Evolutionary conservation across 2,113 vertebrate genomes (phyloP).

Genomic region (Butorides virescens): DNA sequence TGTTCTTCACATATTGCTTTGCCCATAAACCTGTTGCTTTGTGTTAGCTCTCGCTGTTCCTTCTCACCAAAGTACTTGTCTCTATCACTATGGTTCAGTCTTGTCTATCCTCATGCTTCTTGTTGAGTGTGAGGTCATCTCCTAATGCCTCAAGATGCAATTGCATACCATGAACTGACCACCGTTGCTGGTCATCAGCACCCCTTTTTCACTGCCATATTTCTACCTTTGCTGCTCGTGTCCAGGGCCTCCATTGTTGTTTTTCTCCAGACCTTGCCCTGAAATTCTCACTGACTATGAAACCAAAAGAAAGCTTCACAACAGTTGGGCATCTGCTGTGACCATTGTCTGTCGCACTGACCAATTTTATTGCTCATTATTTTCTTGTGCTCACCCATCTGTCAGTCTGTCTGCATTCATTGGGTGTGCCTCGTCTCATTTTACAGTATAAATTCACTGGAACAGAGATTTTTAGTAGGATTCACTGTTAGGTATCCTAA

Average conservation of each 20-base stretch:
- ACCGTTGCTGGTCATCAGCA: not conserved
- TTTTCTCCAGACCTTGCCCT: not conserved
- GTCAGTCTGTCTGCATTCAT: not conserved
- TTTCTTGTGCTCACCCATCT: slow-evolving; percentile 20
- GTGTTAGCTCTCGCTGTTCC: not conserved
- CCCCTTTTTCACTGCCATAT: not conserved
- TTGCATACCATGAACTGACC: not conserved
- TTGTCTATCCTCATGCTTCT: not conserved
- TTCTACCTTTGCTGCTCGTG: not conserved
- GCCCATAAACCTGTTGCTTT: not conserved
- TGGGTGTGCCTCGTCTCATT: not conserved
- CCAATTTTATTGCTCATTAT: not conserved
- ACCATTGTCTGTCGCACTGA: not conserved
- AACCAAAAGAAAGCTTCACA: not conserved
- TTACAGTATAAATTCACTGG: not conserved
- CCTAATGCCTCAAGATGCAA: not conserved
- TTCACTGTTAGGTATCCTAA: not conserved
- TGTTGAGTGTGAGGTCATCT: not conserved
- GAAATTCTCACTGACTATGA: not conserved
- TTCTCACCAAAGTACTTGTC: not conserved
- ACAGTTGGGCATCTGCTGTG: not conserved
- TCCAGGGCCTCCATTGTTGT: not conserved
- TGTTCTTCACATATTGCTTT: not conserved
- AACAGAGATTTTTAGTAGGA: not conserved
- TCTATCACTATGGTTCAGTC: not conserved